phyloP scores from a whole-genome alignment of 2,888 invertebrate genomes.

The Lagria hirta region DNA sequence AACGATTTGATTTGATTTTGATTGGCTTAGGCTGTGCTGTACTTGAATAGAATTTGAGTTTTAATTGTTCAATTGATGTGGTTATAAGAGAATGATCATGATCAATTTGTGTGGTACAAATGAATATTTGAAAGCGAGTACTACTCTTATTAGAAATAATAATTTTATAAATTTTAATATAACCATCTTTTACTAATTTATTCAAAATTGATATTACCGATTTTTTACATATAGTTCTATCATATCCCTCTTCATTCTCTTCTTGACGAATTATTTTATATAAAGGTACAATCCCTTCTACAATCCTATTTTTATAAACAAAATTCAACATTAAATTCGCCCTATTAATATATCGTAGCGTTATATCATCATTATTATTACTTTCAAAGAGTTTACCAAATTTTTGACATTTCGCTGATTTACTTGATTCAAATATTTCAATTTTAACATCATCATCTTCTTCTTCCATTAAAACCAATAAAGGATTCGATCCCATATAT shows the following conservation, averaged over 20 bases:
- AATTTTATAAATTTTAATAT: slow-evolving; percentile 59
- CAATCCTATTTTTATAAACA: slow-evolving; percentile 61
- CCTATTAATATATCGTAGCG: slow-evolving; percentile 55
- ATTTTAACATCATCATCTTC: slow-evolving; percentile 48
- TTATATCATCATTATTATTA: slow-evolving; percentile 2
- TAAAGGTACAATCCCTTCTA: slow-evolving; percentile 59
- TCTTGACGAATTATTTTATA: slow-evolving; percentile 57
- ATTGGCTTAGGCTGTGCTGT: slow-evolving; percentile 24
- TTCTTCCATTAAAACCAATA: slow-evolving; percentile 30
- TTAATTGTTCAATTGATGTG: slow-evolving; percentile 64
- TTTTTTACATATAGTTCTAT: slow-evolving; percentile 64
- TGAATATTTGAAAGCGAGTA: slow-evolving; percentile 56
- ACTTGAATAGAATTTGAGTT: slow-evolving; percentile 57
- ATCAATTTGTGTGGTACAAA: slow-evolving; percentile 58
- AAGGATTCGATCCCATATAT: slow-evolving; percentile 43
- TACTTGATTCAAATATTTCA: slow-evolving; percentile 47
- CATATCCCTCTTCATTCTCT: slow-evolving; percentile 43
- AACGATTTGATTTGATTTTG: slow-evolving; percentile 33
- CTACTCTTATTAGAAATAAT: slow-evolving; percentile 53
- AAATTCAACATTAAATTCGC: slow-evolving; percentile 65
- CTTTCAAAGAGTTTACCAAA: too few relatives aligned
- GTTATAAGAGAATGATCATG: slow-evolving; percentile 57
- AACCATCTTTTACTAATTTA: slow-evolving; percentile 60
- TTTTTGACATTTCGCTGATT: slow-evolving; percentile 32
- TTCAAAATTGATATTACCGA: slow-evolving; percentile 63